Evolutionary conservation across 2,113 vertebrate genomes (phyloP), one percentile per base, ranked within the genome.

Genomic region (Astatotilapia flaviijosephi): DNA sequence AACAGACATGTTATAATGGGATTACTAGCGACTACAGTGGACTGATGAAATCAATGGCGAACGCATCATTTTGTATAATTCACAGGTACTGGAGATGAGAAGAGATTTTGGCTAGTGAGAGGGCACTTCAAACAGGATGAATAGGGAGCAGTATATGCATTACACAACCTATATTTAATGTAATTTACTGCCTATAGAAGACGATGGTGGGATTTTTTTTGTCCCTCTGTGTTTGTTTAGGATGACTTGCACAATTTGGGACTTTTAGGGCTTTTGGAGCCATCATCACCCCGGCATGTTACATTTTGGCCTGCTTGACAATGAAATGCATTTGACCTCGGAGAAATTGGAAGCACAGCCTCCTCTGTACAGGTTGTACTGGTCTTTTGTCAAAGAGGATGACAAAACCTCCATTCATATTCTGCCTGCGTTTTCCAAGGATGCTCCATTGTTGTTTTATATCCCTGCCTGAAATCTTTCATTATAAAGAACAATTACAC

Each of bases 1-100:
- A 96, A 96, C 91, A 96, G 93, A 94, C 94, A 96, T 95, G 94
- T 96, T 94, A 96, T 96, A 96, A 97, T 96, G 94, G 94, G 93
- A 96, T 97, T 94, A 96, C 94, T 96, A 92, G 94, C 94, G 60
- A 94, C 93, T 92, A 89, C 91, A 92, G 90, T 95, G 94, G 94
- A 94, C 94, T 92, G 94, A 96, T 95, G 87, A 93, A 95, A 95
- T 96, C 92, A 95, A 94, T 95, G 90, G 92, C 33, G 91, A 91
- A 95, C 9, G 73, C 92, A 94, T 96, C 90, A 96, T 95, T 94
- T 94, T 94, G 94, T 94, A 93, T 93, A 95, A 95, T 95, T 96
- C 92, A 93, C 95, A 94, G 89, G 94, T 94, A 93, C 92, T 93
- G 90, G 89, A 95, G 93, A 93, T 92, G 92, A 95, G 92, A 93